Base-by-base conservation (phyloP, 2,888 invertebrate genomes). In the Sminthurinus aureus region DNA sequence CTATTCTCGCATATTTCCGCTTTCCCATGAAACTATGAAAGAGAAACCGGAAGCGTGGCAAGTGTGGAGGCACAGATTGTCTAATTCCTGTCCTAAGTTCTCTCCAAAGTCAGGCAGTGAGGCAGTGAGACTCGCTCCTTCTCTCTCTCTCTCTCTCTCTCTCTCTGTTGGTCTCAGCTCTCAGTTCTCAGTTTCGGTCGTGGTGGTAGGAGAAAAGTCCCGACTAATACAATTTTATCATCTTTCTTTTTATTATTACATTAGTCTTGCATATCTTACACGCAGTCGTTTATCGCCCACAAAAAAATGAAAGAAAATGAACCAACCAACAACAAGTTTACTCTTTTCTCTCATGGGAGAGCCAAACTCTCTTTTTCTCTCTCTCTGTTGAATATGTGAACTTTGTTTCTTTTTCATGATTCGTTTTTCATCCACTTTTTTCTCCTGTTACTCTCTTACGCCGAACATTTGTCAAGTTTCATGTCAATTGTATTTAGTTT, bases 41-140 rank as follows among this genome's bases (percentile, higher is more conserved):
- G n/a, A 75, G 76, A n/a, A 81, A 81, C 84, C 84, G 84, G 84
- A 84, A 84, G 81, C 71, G 83, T 79, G 79, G 81, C 84, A 84
- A 84, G 84, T 84, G 84, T 81, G 76, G 81, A 76, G 66, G 71
- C 58, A 79, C 76, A 83, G 83, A 83, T 83, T 83, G 80, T 76
- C 79, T 67, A 80, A 83, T 73, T 80, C 76, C 80, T 83, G 75
- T 79, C 67, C 58, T 51, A 6, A n/a, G n/a, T 58, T 64, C 50
- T 74, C 66, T 64, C 64, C 18, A 38, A 38, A 38, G 38, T 38
- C 38, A 38, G 38, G 1, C 38, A 38, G 38, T 38, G 38, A 38
- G 38, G 3, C 38, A 38, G 38, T 38, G 38, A 38, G 38, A 22
- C 80, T 80, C 71, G 13, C 67, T 79, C 75, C 64, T 51, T 75